A percentile compares a stretch with the other conserved stretches of the same genome.
Conservation (phyloP, 1,140 invertebrate species). For the Coptotermes formosanus region DNA sequence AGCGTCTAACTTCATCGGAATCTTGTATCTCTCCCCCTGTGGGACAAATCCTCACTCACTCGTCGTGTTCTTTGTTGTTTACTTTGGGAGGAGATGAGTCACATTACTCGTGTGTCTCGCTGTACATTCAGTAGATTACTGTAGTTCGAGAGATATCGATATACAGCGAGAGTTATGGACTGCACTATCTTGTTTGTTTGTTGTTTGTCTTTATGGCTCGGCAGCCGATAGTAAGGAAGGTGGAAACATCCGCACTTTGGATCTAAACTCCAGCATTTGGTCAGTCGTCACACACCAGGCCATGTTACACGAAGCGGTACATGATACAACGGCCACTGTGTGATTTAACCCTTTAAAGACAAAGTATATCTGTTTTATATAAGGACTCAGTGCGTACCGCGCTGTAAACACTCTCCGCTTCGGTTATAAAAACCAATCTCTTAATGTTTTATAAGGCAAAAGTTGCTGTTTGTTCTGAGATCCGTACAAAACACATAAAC, state of each 20-base stretch:
- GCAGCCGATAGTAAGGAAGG: neutral
- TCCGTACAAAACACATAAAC: too few relatives aligned
- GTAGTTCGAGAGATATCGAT: neutral
- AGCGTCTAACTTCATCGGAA: too few relatives aligned
- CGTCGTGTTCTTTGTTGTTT: neutral
- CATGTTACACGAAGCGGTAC: neutral
- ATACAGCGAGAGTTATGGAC: neutral
- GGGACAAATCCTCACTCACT: too few relatives aligned
- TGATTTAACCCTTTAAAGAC: neutral
- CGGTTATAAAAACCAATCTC: too few relatives aligned
- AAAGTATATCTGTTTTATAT: too few relatives aligned
- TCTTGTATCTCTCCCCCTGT: too few relatives aligned
- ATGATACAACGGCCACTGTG: neutral
- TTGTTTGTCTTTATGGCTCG: neutral
- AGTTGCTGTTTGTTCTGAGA: too few relatives aligned
- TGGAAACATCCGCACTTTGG: neutral
- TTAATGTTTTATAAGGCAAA: too few relatives aligned
- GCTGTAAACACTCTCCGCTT: too few relatives aligned
- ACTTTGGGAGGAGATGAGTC: neutral
- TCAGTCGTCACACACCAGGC: neutral
- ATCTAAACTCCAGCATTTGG: slow-evolving; percentile 5
- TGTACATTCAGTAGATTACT: slow-evolving; percentile 3
- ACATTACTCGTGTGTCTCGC: neutral
- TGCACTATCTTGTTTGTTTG: neutral
- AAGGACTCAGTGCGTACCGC: too few relatives aligned